Percentiles rank a stretch among this genome's conserved stretches.
These are phyloP conservation scores for Mythimna pallens DNA, from an alignment of 2,888 invertebrate genomes.

Conservation along the genomic window DNA sequence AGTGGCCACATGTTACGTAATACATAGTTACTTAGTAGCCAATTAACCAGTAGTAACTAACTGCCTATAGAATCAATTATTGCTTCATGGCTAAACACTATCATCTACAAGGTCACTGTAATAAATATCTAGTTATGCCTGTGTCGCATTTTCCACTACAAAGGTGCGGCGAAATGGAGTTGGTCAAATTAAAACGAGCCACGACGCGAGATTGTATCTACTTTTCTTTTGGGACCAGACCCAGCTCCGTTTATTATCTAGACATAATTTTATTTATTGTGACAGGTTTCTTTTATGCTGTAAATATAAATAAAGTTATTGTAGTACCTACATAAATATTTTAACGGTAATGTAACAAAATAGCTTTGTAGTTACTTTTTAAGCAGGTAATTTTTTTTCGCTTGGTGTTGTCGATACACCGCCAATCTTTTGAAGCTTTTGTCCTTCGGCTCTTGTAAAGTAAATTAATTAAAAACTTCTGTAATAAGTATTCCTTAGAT, in stretches of 20 bases:
- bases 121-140: slow-evolving; percentile 35
- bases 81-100: slow-evolving; percentile 33
- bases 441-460: slow-evolving; percentile 31
- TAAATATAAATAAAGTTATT: slow-evolving; percentile 22
- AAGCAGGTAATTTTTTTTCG: slow-evolving; percentile 16
- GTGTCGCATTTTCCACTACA: slow-evolving; percentile 40
- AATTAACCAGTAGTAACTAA: slow-evolving; percentile 33
- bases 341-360: slow-evolving; percentile 51
- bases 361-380: slow-evolving; percentile 24
- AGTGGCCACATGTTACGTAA: slow-evolving; percentile 23
- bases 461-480: slow-evolving; percentile 62
- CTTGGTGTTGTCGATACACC: slow-evolving; percentile 24
- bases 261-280: slow-evolving; percentile 66
- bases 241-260: slow-evolving; percentile 63
- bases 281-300: slow-evolving; percentile 30
- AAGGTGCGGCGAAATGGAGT: slow-evolving; percentile 65
- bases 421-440: slow-evolving; percentile 50
- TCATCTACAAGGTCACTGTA: slow-evolving; percentile 35
- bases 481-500: slow-evolving; percentile 34
- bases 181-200: slow-evolving; percentile 69
- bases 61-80: slow-evolving; percentile 8
- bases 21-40: slow-evolving; percentile 41
- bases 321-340: slow-evolving; percentile 19
- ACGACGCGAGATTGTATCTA: slow-evolving; percentile 55
- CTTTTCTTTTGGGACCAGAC: slow-evolving; percentile 62